Evolutionary conservation across 1,140 invertebrate species (phyloP), one percentile per base, ranked within the genome.

Genomic region (Planococcus citri): DNA sequence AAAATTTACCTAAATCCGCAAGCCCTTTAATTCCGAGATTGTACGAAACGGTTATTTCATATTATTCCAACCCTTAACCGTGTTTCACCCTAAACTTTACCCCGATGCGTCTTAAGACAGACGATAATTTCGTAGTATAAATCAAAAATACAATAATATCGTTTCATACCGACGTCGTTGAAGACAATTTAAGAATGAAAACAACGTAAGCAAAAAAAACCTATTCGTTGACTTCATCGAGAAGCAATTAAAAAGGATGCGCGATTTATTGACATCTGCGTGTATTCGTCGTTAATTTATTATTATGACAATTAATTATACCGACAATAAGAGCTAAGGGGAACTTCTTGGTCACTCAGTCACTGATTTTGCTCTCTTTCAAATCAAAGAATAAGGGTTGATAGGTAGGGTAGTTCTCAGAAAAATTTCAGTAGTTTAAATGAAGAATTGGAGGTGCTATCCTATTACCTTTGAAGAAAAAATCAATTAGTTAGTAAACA

Each of bases 91-190:
- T 25, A 64, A 64, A 64, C 60, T 64, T 64, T 25, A 64, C 60
- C 25, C 25, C 60, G 21, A 64, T 25, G 60, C 25, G 21, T 64
- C 60, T 64, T 64, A 10, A 58, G 17, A 10, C n/a, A 51, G 25
- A 64, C 60, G 25, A 64, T 64, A 64, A 64, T 64, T 64, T 64
- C 60, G 60, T 25, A 24, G 3, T 27, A 64, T 64, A 64, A 64
- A 64, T 64, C 60, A 64, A 64, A 64, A 64, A 64, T 64, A 25
- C 60, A 64, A 64, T 64, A 64, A 64, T 64, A 64, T 64, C 60
- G 12, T 64, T 24, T 27, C 17, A 22, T 64, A 27, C 60, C 22
- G 24, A 64, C 25, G 22, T 6, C 33, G 20, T 25, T 25, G 60
- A 64, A 64, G 60, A 27, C 60, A 25, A 14, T 64, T 64, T 64